These are phyloP conservation scores for Brotogeris chrysoptera DNA, from an alignment of 2,797 vertebrate genomes.

Conservation along the genomic window DNA sequence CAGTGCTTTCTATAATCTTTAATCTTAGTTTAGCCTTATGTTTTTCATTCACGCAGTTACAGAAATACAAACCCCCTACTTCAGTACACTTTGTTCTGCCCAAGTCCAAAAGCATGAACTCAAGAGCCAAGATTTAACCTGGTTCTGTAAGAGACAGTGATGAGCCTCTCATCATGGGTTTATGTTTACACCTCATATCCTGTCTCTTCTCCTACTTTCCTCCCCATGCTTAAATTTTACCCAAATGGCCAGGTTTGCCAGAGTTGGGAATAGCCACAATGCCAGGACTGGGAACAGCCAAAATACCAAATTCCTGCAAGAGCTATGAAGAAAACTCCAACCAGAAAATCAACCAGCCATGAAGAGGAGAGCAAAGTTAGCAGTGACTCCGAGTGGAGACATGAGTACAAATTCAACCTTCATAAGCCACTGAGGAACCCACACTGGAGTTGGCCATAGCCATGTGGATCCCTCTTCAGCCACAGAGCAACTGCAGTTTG, in stretches of 20 bases:
- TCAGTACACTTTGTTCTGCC: background rate
- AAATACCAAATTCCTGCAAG: background rate
- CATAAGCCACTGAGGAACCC: background rate
- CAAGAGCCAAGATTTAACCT: background rate
- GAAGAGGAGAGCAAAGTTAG: background rate
- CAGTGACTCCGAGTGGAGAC: background rate
- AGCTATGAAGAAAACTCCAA: accelerated
- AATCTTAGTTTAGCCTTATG: background rate
- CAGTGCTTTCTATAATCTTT: background rate
- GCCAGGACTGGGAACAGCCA: background rate
- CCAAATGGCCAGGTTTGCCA: background rate
- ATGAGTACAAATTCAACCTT: background rate
- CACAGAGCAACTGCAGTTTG: background rate
- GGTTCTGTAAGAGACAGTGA: background rate
- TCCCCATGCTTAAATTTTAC: background rate
- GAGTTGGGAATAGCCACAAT: background rate
- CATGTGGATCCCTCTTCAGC: background rate
- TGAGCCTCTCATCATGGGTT: background rate
- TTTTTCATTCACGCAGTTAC: background rate
- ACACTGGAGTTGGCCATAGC: background rate
- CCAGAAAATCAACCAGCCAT: background rate
- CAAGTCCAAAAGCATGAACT: background rate
- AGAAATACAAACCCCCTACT: background rate
- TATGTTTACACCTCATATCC: background rate
- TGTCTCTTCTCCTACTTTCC: background rate